Base-by-base conservation (phyloP, 2,113 vertebrate species). In the Spilogale gracilis region DNA sequence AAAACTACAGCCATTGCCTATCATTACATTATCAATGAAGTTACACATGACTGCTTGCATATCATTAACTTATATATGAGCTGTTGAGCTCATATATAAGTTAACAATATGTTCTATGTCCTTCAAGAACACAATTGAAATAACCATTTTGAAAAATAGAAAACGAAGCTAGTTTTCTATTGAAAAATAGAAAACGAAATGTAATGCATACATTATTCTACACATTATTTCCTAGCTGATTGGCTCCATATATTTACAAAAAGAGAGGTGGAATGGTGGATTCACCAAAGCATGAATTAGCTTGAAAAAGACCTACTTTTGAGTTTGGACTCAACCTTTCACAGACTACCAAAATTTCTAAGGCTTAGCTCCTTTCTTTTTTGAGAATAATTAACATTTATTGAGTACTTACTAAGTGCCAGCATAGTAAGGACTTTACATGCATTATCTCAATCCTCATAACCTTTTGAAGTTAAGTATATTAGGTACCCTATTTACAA, bases 81-180 rank as follows among this genome's bases (percentile, higher is more conserved):
- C n/a, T n/a, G n/a, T 1, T 78, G 20, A 71, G 48, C 6, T 92
- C 43, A 74, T 7, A 89, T 32, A 43, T 10, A 91, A 73, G 18
- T 74, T 58, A 86, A 23, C 52, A 76, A 43, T 52, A 20, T 78
- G 18, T 27, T 84, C 45, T 90, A 5, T 73, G 21, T 54, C 92
- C 30, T 96, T 89, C 20, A 60, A 1, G 0, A 10, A 89, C 18
- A 74, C 52, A 93, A 88, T 65, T 61, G 81, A 94, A 52, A 9
- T 71, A 87, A 84, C 43, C 61, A 27, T 60, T 95, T 93, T 91
- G 7, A 67, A 89, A 95, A 97, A 45, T 2, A 76, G 17, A 87
- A 83, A 94, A 67, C 2, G 32, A 93, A 91, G 60, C 60, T 61
- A 61, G 38, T 38, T 38, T 38, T 38, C 38, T 38, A 38, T 38